phyloP scores from a whole-genome alignment of 1,140 invertebrate genomes.

The Tribolium castaneum region DNA sequence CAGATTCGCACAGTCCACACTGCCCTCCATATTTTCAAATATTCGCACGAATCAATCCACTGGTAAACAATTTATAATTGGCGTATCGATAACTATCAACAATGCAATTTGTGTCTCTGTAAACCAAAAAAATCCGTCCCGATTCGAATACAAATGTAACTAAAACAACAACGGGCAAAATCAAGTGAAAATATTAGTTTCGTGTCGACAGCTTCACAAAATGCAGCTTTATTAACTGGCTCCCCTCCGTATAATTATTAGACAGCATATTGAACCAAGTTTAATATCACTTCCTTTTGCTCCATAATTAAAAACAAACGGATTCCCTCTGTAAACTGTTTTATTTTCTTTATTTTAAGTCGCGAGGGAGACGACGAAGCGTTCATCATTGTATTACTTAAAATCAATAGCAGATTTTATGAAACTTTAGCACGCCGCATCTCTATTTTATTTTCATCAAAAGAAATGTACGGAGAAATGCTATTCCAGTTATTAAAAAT shows the following conservation, averaged over 20 bases:
- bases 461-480: neutral
- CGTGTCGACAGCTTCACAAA: neutral
- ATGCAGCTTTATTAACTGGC: constrained; percentile 14
- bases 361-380: neutral
- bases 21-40: neutral
- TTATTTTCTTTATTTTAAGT: constrained; percentile 1
- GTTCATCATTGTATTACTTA: neutral
- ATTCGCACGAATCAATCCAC: neutral
- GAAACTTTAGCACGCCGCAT: neutral
- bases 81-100: neutral
- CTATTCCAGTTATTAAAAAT: neutral
- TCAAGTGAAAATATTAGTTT: neutral
- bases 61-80: constrained; percentile 2
- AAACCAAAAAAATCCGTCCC: neutral
- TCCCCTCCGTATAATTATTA: constrained; percentile 24
- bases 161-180: neutral
- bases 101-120: neutral
- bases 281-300: constrained; percentile 26
- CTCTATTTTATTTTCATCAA: neutral
- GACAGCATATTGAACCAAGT: constrained; percentile 25
- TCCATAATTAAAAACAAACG: constrained; percentile 33
- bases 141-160: neutral
- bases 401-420: neutral
- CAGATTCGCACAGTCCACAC: neutral
- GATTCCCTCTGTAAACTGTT: constrained; percentile 1